phyloP scores from a whole-genome alignment of 2,888 invertebrate species.

The Drosophila nr. perissopoda region DNA sequence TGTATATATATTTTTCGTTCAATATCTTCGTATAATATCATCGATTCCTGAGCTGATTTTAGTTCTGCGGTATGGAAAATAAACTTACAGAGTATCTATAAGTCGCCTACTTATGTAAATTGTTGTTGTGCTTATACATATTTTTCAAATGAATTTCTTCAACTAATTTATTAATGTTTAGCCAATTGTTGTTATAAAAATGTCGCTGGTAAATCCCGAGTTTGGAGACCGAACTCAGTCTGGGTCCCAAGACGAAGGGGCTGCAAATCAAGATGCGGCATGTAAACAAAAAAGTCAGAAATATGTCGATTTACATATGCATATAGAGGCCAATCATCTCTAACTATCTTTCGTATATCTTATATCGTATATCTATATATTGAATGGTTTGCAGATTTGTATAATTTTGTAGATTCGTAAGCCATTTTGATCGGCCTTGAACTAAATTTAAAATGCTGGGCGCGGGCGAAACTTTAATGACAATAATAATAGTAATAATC shows the following conservation, averaged over 20 bases:
- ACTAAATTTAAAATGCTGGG: constrained; percentile 59
- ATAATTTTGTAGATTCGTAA: constrained; percentile 34
- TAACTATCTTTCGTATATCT: constrained; percentile 3
- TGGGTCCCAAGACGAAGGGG: not conserved
- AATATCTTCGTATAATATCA: not conserved
- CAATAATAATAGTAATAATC: constrained; percentile 31
- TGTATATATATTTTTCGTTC: not conserved
- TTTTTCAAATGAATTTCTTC: constrained; percentile 45
- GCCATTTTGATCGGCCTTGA: constrained; percentile 63
- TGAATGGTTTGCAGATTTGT: constrained; percentile 13
- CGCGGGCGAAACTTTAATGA: constrained; percentile 40
- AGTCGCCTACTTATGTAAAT: not conserved
- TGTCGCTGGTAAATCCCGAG: constrained; percentile 64
- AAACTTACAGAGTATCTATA: constrained; percentile 13
- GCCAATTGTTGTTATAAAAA: constrained; percentile 63
- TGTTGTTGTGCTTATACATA: constrained; percentile 6
- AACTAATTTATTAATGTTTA: constrained; percentile 70
- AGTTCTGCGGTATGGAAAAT: not conserved
- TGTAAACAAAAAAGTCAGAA: constrained; percentile 33
- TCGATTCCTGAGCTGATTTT: not conserved
- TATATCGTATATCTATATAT: constrained; percentile 7
- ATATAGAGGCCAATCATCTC: constrained; percentile 13
- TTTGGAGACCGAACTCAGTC: constrained; percentile 11
- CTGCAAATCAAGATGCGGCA: constrained; percentile 35
- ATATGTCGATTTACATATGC: constrained; percentile 49